A percentile compares a stretch with the other conserved stretches of the same genome.
These are phyloP conservation scores for Drosophila suboccidentalis DNA, from an alignment of 2,888 invertebrate species.

Conservation along the genomic window DNA sequence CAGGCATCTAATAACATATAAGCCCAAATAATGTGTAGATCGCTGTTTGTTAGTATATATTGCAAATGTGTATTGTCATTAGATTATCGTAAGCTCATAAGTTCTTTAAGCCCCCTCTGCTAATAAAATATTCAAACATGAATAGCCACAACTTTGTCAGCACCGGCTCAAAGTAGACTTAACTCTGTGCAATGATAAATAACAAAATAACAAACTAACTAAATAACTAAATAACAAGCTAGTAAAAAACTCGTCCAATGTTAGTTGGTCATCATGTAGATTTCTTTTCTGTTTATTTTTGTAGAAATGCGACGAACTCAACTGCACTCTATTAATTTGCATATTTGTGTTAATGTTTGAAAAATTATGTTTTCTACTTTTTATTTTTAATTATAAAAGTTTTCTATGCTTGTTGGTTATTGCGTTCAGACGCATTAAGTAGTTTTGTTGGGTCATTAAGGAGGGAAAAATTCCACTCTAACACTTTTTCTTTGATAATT, in stretches of 20 bases:
- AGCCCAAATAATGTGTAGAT: too few species aligned
- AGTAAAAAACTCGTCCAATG: neutral
- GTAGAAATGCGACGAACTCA: slow-evolving; percentile 10
- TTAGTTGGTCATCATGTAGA: slow-evolving; percentile 4
- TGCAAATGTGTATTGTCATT: neutral
- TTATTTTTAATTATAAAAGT: slow-evolving; percentile 41
- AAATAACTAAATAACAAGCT: neutral
- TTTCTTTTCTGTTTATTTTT: neutral
- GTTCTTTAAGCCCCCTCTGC: neutral
- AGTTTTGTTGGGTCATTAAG: neutral
- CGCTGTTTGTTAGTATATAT: neutral
- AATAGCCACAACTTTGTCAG: slow-evolving; percentile 15
- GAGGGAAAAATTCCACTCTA: neutral
- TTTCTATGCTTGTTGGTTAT: slow-evolving; percentile 16
- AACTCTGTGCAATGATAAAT: slow-evolving; percentile 3
- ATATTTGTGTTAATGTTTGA: slow-evolving; percentile 32
- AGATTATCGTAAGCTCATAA: neutral
- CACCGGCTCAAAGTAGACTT: neutral
- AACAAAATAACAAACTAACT: neutral
- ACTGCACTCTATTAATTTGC: slow-evolving; percentile 31
- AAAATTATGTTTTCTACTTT: neutral
- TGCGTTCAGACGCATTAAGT: slow-evolving; percentile 22
- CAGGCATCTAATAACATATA: neutral
- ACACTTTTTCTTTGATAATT: slow-evolving; percentile 21
- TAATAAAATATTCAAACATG: too few species aligned